Evolutionary conservation across 2,113 vertebrate species (phyloP).

Genomic region (Chionis minor): DNA sequence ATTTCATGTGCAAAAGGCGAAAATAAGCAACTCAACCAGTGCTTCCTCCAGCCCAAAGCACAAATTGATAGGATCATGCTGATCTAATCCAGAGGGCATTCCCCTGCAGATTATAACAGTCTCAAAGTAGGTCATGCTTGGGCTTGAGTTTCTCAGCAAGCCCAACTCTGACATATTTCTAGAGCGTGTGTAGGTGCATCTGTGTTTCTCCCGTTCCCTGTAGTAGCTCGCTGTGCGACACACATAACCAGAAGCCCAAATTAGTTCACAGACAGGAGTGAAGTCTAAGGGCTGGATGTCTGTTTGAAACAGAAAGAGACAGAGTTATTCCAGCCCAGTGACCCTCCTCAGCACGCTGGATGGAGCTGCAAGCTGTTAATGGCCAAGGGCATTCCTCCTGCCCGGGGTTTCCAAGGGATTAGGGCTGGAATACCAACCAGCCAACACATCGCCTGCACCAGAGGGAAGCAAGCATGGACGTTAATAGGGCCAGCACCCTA

Average conservation of each 20-base stretch:
- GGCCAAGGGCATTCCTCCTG: background rate
- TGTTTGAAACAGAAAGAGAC: background rate
- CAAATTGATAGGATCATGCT: constrained; percentile 11
- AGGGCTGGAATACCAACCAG: background rate
- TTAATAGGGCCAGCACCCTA: fast-evolving
- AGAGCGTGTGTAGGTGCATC: background rate
- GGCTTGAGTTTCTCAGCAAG: constrained; percentile 30
- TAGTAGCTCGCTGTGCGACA: background rate
- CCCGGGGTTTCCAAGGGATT: background rate
- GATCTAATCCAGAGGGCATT: constrained; percentile 63
- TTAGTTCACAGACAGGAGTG: background rate
- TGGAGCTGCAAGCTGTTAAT: background rate
- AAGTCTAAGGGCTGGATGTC: background rate
- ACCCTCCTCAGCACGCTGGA: background rate
- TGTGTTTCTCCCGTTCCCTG: background rate
- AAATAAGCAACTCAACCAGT: background rate
- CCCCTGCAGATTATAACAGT: constrained; percentile 35
- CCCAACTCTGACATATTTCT: constrained; percentile 29
- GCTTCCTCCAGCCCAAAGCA: background rate
- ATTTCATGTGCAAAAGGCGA: background rate
- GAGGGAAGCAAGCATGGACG: fast-evolving
- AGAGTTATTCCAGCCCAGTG: background rate
- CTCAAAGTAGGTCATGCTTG: constrained; percentile 55
- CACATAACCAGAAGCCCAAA: constrained; percentile 10
- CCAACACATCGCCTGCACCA: background rate